Evolutionary conservation across 2,113 vertebrate genomes (phyloP).

Genomic region (Hassar affinis): DNA sequence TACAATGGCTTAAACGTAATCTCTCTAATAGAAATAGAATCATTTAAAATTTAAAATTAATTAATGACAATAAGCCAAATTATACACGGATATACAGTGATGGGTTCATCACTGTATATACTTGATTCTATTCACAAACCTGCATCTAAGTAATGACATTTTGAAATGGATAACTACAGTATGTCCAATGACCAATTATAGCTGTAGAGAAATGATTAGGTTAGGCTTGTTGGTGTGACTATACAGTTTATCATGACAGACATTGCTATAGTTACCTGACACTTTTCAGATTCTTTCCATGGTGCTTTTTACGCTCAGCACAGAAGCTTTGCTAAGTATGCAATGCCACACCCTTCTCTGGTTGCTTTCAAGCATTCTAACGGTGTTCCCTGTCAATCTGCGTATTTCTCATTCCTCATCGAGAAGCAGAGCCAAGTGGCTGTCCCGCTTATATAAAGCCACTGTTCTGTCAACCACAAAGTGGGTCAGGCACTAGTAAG

Average conservation of each 20-base stretch:
- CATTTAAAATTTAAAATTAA: background rate
- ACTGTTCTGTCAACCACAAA: constrained; percentile 51
- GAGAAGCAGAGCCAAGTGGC: constrained; percentile 59
- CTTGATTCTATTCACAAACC: background rate
- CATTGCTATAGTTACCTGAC: background rate
- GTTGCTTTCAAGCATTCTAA: constrained; percentile 40
- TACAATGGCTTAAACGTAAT: background rate
- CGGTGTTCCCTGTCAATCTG: constrained; percentile 50
- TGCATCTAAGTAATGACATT: background rate
- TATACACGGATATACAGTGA: too few species aligned
- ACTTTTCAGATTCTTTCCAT: constrained; percentile 18
- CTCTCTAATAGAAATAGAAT: background rate
- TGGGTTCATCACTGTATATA: background rate
- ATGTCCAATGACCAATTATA: background rate
- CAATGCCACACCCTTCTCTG: constrained; percentile 42
- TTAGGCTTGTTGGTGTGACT: background rate
- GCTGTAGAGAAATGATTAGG: background rate
- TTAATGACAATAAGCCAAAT: background rate
- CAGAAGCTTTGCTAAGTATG: constrained; percentile 22
- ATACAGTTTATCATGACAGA: background rate
- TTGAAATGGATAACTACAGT: background rate
- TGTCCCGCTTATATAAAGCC: constrained; percentile 52
- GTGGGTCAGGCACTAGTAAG: background rate
- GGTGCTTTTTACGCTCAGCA: background rate
- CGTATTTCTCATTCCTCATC: constrained; percentile 57